Base-by-base conservation (phyloP, 2,113 vertebrate genomes). In the Apaloderma vittatum region DNA sequence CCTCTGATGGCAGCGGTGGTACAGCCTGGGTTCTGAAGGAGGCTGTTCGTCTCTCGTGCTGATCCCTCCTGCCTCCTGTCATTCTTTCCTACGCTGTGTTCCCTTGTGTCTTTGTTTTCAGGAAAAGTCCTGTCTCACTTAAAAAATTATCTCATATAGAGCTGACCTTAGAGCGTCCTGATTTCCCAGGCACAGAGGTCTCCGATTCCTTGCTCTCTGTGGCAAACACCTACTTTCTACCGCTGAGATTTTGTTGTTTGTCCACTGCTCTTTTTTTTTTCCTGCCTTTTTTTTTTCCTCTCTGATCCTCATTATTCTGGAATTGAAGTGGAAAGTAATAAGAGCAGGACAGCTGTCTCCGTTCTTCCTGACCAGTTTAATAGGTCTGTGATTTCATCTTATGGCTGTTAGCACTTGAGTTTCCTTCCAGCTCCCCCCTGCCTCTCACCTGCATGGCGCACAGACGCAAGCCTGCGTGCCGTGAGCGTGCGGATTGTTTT, bases 331-430 rank as follows among this genome's bases (percentile, higher is more conserved):
- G 70, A 95, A 89, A 91, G 67, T 65, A 93, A 11, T 89, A 86
- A 90, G 75, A 86, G 43, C 62, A 71, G 67, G 90, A 88, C 85
- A 97, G 84, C 81, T 95, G 90, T 88, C 22, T 4, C 49, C 0
- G 11, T 94, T 97, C 72, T 80, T 96, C 65, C 58, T 88, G 82
- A 70, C 73, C 78, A 24, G 87, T 95, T 86, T 94, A 95, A 67
- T 92, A 45, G 58, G 40, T 55, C 78, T 94, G 34, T 85, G 78
- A 66, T 94, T 93, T 93, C 92, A 63, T 91, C 57, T 81, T 48
- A 24, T 9, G 63, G 48, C 78, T 62, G 34, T 73, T 77, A 77
- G 85, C 59, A 48, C 57, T 81, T 11, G 29, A 71, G 32, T 85
- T 92, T 89, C 67, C 37, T 90, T 85, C 65, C 52, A 84, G 46